Percentiles rank a stretch among this genome's conserved stretches.
phyloP scores from a whole-genome alignment of 2,797 vertebrate species.

The Poecilia velifera region DNA sequence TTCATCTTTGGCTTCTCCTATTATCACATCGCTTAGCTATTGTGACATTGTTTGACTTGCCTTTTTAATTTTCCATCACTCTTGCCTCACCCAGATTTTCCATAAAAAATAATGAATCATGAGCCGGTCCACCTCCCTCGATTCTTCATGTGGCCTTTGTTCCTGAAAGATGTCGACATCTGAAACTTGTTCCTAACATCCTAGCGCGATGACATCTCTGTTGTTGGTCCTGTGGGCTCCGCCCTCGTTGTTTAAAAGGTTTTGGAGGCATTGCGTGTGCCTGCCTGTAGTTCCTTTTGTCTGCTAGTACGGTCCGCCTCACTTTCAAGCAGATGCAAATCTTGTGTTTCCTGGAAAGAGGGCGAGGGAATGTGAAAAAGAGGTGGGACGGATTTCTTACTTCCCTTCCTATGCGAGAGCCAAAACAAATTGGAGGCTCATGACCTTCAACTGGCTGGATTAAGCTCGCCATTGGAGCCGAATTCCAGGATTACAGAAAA shows the following conservation, averaged over 20 bases:
- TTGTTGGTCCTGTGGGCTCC: background rate
- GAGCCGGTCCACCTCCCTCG: background rate
- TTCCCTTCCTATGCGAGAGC: background rate
- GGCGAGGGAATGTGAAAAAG: conserved; percentile 37
- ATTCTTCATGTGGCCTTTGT: background rate
- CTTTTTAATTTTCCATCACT: background rate
- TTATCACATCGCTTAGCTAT: background rate
- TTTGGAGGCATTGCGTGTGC: conserved; percentile 3
- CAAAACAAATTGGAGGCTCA: background rate
- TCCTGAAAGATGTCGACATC: background rate
- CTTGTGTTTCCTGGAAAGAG: conserved; percentile 15
- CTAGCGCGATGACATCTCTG: background rate
- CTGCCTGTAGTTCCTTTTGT: no score
- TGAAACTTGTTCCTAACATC: conserved; percentile 21
- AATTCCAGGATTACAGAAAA: background rate
- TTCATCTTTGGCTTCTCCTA: background rate
- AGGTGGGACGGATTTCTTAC: background rate
- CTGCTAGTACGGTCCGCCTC: background rate
- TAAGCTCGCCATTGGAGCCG: background rate
- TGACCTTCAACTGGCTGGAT: background rate
- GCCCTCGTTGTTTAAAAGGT: background rate
- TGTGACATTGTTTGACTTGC: background rate
- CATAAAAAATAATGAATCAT: background rate
- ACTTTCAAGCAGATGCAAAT: background rate
- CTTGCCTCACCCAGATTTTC: background rate